Conservation (phyloP, 2,113 vertebrate species). For the Talpa occidentalis region DNA sequence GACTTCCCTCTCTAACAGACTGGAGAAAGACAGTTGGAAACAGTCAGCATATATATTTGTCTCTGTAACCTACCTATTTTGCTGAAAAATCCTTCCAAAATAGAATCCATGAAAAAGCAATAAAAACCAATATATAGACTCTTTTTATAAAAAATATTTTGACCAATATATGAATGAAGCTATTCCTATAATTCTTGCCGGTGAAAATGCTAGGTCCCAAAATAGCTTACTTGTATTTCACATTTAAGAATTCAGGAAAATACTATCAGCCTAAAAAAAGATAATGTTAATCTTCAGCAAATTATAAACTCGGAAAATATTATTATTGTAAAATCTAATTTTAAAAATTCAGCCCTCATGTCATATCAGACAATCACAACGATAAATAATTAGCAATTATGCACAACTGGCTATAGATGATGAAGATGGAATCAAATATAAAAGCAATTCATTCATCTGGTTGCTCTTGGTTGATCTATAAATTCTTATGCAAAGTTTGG, state of each 20-base stretch:
- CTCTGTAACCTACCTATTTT: background rate
- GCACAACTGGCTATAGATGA: background rate
- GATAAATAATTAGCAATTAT: background rate
- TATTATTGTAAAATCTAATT: background rate
- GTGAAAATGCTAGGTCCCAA: background rate
- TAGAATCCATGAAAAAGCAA: background rate
- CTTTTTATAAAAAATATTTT: background rate
- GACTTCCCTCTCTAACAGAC: background rate
- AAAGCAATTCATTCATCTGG: background rate
- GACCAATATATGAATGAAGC: background rate
- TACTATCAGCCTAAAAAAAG: background rate
- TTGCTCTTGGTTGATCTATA: background rate
- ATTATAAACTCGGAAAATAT: background rate
- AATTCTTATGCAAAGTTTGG: background rate
- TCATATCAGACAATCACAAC: background rate
- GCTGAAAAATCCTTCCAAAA: background rate
- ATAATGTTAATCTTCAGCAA: background rate
- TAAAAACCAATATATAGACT: background rate
- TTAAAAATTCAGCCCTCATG: background rate
- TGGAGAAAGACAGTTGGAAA: background rate
- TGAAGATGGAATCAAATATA: background rate
- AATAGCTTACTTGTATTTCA: background rate
- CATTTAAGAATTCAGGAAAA: constrained; percentile 3
- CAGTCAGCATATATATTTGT: background rate
- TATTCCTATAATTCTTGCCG: background rate